Evolutionary conservation across 2,797 vertebrate species (phyloP).

Genomic region (Melanotaenia pygmaea): DNA sequence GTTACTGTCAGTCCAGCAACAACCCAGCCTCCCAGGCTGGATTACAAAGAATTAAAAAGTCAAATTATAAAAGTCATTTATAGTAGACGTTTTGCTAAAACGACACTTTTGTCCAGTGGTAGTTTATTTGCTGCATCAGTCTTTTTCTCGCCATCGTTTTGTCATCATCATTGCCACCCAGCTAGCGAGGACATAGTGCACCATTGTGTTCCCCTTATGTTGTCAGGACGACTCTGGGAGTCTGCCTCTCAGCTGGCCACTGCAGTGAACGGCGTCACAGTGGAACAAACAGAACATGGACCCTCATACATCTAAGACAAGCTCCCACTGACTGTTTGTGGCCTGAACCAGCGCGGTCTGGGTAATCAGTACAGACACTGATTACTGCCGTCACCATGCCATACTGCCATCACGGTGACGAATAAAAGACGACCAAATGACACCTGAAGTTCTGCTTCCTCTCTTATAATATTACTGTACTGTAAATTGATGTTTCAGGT

Average conservation of each 20-base stretch:
- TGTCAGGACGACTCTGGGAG: conserved; percentile 64
- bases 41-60: not conserved
- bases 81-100: not conserved
- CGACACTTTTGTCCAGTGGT: not conserved
- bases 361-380: no score
- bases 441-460: no score
- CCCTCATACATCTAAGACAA: conserved; percentile 36
- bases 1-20: conserved; percentile 7
- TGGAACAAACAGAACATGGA: conserved; percentile 26
- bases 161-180: conserved; percentile 52
- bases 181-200: conserved; percentile 62
- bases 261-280: conserved; percentile 58
- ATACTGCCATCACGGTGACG: no score
- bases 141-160: conserved; percentile 59
- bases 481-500: conserved; percentile 1
- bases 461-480: not conserved
- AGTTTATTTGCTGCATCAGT: conserved; percentile 47
- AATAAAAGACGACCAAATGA: no score
- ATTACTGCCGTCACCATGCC: no score
- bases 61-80: not conserved
- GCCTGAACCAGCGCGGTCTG: conserved; percentile 16
- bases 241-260: conserved; percentile 64
- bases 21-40: not conserved
- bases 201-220: conserved; percentile 72
- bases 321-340: conserved; percentile 42